Percentiles rank a stretch among this genome's conserved stretches.
phyloP scores from a whole-genome alignment of 2,888 invertebrate species.

The Drosophila nr. perissopoda region DNA sequence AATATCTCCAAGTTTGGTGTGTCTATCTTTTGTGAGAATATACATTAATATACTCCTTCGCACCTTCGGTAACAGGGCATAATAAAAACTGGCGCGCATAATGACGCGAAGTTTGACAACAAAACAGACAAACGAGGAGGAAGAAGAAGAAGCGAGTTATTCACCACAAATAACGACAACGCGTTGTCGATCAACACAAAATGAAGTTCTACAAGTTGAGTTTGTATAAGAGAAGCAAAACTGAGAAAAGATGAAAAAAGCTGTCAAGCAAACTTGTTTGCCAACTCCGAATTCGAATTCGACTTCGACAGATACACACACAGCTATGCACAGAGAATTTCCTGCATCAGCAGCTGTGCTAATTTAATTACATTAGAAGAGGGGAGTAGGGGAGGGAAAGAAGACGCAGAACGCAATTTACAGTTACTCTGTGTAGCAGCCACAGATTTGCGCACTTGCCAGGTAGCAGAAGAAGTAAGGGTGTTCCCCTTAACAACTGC shows the following conservation, averaged over 20 bases:
- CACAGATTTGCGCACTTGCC: slow-evolving; percentile 45
- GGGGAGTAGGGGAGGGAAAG: slow-evolving; percentile 2
- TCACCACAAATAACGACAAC: slow-evolving; percentile 26
- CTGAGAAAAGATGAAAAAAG: slow-evolving; percentile 10
- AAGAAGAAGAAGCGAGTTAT: slow-evolving; percentile 34
- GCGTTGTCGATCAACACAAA: slow-evolving; percentile 23
- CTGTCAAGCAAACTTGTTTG: slow-evolving; percentile 44
- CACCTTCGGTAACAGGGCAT: not conserved
- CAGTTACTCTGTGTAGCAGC: slow-evolving; percentile 34
- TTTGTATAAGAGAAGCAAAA: slow-evolving; percentile 41
- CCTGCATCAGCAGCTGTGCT: slow-evolving; percentile 58
- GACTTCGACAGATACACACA: slow-evolving; percentile 56
- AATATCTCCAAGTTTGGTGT: not conserved
- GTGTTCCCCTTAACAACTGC: slow-evolving; percentile 2
- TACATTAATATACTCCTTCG: not conserved
- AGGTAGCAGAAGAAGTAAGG: slow-evolving; percentile 20
- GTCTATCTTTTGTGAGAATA: not conserved
- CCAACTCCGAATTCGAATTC: slow-evolving; percentile 18
- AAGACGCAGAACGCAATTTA: slow-evolving; percentile 44
- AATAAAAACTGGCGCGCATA: slow-evolving; percentile 63
- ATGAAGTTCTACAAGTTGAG: slow-evolving; percentile 13
- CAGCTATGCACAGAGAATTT: slow-evolving; percentile 52
- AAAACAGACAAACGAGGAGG: slow-evolving; percentile 57
- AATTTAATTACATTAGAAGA: slow-evolving; percentile 42
- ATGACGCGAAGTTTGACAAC: slow-evolving; percentile 61